Conservation (phyloP, 1,140 invertebrate species). For the Batillaria attramentaria region DNA sequence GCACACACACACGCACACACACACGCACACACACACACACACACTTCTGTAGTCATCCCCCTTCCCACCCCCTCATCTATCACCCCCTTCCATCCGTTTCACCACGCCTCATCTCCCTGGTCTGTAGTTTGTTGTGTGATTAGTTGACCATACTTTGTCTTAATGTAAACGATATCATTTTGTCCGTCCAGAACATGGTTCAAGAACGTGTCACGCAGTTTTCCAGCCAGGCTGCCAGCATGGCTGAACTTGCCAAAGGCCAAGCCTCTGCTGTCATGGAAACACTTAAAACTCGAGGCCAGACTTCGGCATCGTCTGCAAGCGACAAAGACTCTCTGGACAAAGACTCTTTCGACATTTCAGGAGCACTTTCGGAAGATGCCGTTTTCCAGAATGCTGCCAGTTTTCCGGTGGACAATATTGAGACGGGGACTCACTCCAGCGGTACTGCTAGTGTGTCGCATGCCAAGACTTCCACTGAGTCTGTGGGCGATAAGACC, state of each 20-base stretch:
- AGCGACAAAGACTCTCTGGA: neutral
- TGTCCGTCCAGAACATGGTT: slow-evolving; percentile 42
- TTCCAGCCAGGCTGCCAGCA: slow-evolving; percentile 33
- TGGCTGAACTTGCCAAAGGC: slow-evolving; percentile 17
- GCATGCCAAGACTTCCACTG: no score
- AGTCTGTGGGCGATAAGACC: neutral
- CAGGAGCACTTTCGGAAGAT: slow-evolving; percentile 12
- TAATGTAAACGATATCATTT: neutral
- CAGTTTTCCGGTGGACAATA: neutral
- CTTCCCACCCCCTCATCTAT: neutral
- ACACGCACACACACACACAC: slow-evolving; percentile 1
- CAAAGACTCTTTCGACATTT: neutral
- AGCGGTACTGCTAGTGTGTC: neutral
- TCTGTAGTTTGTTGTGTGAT: neutral
- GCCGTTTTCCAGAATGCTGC: slow-evolving; percentile 16
- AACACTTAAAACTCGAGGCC: slow-evolving; percentile 27
- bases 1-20: neutral
- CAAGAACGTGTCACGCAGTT: slow-evolving; percentile 45
- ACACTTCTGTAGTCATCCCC: neutral
- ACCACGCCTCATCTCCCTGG: neutral
- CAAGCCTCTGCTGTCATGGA: slow-evolving; percentile 44
- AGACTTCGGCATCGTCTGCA: neutral
- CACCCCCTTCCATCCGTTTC: neutral
- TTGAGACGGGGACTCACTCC: neutral
- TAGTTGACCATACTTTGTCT: neutral